Percentiles rank a stretch among this genome's conserved stretches.
Conservation (phyloP, 2,113 vertebrate species). For the Oncorhynchus clarkii region DNA sequence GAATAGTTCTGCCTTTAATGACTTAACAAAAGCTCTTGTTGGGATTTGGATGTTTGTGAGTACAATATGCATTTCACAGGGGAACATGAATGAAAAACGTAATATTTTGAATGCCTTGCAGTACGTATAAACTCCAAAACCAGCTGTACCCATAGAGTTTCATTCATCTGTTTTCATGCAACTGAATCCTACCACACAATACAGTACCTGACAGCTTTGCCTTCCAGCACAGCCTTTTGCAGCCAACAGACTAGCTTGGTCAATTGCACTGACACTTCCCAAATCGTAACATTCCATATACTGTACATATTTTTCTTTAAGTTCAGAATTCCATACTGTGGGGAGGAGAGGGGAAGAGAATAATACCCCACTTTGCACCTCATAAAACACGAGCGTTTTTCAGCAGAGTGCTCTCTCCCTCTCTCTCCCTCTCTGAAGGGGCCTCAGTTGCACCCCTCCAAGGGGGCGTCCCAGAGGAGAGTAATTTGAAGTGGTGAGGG, state of each 20-base stretch:
- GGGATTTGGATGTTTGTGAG: not conserved
- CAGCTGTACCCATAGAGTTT: constrained; percentile 15
- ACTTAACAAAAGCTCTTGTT: no score
- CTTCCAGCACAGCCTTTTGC: constrained; percentile 11
- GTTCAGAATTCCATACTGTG: constrained; percentile 34
- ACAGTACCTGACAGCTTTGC: constrained; percentile 38
- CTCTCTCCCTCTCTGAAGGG: constrained; percentile 23
- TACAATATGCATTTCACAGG: no score
- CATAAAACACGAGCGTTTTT: constrained; percentile 52
- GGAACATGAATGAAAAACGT: not conserved
- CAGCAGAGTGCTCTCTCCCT: constrained; percentile 39
- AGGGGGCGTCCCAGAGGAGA: not conserved
- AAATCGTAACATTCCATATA: constrained; percentile 57
- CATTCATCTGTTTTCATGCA: constrained; percentile 7
- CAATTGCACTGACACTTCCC: constrained; percentile 63
- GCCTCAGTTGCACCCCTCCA: constrained; percentile 14
- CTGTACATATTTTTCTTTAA: constrained; percentile 53
- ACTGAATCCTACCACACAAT: not conserved
- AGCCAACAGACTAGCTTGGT: constrained; percentile 49
- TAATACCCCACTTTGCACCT: constrained; percentile 67
- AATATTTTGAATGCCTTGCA: not conserved
- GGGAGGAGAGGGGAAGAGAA: constrained; percentile 37
- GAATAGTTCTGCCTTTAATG: not conserved
- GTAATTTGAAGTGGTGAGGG: not conserved
- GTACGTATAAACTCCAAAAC: constrained; percentile 13